Percentiles rank a stretch among this genome's conserved stretches.
Conservation (phyloP, 1,140 invertebrate species). For the Camponotus floridanus region DNA sequence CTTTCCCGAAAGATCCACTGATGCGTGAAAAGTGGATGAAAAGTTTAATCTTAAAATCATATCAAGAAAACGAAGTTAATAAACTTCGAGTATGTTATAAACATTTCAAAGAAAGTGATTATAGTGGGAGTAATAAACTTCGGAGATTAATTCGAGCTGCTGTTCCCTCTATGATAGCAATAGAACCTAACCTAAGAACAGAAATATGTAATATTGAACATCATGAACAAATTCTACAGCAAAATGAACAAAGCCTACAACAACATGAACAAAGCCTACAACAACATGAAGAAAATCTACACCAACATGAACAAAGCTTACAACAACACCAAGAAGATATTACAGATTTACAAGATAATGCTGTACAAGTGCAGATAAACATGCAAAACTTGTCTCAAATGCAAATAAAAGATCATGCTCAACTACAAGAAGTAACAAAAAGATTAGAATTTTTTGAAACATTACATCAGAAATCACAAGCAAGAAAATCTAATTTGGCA, state of each 20-base stretch:
- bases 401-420: not conserved
- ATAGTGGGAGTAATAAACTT: not conserved
- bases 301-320: too few relatives aligned
- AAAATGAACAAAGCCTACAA: not conserved
- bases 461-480: not conserved
- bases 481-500: constrained; percentile 14
- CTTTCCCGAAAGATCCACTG: not conserved
- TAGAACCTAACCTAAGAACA: too few relatives aligned
- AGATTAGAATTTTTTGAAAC: too few relatives aligned
- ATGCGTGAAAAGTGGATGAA: not conserved
- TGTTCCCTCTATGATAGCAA: too few relatives aligned
- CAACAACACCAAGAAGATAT: not conserved
- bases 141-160: not conserved
- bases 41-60: constrained; percentile 1
- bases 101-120: constrained; percentile 13
- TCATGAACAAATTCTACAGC: too few relatives aligned
- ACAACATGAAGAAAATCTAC: not conserved
- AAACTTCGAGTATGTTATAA: constrained; percentile 1
- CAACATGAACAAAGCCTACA: too few relatives aligned
- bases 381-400: not conserved
- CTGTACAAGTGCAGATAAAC: too few relatives aligned
- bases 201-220: too few relatives aligned
- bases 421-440: not conserved
- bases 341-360: not conserved
- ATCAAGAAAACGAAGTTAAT: constrained; percentile 10